Percentiles rank a stretch among this genome's conserved stretches.
Evolutionary conservation across 2,888 invertebrate genomes (phyloP).

Genomic region (Cheilosia soror): DNA sequence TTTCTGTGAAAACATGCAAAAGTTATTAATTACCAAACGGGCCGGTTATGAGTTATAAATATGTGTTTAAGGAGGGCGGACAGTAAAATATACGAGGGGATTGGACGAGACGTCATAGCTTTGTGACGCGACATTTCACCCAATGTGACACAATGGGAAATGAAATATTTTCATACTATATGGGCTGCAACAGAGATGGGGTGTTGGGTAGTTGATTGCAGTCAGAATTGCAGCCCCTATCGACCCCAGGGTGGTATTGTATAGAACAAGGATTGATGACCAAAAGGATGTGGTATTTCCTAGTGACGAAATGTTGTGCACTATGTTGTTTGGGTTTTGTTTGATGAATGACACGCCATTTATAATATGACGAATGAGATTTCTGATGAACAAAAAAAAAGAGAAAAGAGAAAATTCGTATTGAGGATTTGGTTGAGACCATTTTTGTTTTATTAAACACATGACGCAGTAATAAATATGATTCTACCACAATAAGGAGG

Average conservation of each 20-base stretch:
- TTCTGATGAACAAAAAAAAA: conserved; percentile 37
- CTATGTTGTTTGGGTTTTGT: conserved; percentile 46
- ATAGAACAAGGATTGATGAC: conserved; percentile 60
- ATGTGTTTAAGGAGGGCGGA: conserved; percentile 44
- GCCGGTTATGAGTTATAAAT: conserved; percentile 65
- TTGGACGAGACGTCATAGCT: conserved; percentile 28
- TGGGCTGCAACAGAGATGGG: conserved; percentile 1
- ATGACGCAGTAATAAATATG: conserved; percentile 39
- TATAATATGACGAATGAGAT: conserved; percentile 56
- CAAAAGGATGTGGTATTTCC: conserved; percentile 50
- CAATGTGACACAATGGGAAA: conserved; percentile 36
- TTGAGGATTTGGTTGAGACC: background rate
- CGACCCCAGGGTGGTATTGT: conserved; percentile 8
- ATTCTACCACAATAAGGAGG: background rate
- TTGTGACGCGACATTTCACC: conserved; percentile 31
- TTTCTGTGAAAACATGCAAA: conserved; percentile 38
- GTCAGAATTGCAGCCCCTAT: conserved; percentile 23
- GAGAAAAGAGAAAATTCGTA: background rate
- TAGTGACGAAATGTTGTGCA: conserved; percentile 58
- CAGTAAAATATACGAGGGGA: conserved; percentile 12
- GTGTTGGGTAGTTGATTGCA: conserved; percentile 30
- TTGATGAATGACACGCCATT: conserved; percentile 53
- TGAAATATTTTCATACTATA: conserved; percentile 50
- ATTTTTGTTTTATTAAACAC: conserved; percentile 26
- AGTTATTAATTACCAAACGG: conserved; percentile 63